phyloP scores from a whole-genome alignment of 2,113 vertebrate genomes.

The Megaptera novaeangliae region DNA sequence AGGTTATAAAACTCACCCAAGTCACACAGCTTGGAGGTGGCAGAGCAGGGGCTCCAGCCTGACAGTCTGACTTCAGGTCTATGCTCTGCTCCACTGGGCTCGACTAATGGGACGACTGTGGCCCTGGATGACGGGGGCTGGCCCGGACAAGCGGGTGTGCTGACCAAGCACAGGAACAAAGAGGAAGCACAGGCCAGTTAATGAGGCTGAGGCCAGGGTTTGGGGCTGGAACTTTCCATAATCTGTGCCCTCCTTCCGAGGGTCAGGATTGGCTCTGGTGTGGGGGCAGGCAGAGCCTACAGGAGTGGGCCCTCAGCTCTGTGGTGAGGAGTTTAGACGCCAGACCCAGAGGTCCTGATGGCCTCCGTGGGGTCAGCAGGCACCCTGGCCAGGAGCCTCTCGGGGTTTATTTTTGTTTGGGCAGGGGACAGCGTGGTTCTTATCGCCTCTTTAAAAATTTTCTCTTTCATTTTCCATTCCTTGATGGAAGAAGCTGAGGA shows the following conservation, averaged over 20 bases:
- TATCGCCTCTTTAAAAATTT: not conserved
- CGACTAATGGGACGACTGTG: not conserved
- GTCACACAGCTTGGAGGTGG: not conserved
- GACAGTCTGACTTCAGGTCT: not conserved
- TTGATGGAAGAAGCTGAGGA: not conserved
- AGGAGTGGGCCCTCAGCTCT: not conserved
- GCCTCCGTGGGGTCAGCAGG: not conserved
- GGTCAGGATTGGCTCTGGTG: not conserved
- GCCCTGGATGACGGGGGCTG: not conserved
- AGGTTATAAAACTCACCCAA: not conserved
- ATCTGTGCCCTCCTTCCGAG: not conserved
- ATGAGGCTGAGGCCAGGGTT: not conserved
- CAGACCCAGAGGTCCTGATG: not conserved
- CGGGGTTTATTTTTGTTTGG: not conserved
- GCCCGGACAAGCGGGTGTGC: accelerated
- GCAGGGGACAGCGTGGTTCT: not conserved
- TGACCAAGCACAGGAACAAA: not conserved
- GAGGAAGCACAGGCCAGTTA: not conserved
- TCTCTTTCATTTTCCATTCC: not conserved
- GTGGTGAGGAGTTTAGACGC: not conserved
- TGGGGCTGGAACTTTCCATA: not conserved
- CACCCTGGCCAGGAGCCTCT: not conserved
- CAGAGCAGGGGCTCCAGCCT: not conserved
- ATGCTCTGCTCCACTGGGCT: not conserved
- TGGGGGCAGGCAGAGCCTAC: not conserved